Evolutionary conservation across 2,888 invertebrate species (phyloP), one percentile per base, ranked within the genome.

Genomic region (Agriotes lineatus): DNA sequence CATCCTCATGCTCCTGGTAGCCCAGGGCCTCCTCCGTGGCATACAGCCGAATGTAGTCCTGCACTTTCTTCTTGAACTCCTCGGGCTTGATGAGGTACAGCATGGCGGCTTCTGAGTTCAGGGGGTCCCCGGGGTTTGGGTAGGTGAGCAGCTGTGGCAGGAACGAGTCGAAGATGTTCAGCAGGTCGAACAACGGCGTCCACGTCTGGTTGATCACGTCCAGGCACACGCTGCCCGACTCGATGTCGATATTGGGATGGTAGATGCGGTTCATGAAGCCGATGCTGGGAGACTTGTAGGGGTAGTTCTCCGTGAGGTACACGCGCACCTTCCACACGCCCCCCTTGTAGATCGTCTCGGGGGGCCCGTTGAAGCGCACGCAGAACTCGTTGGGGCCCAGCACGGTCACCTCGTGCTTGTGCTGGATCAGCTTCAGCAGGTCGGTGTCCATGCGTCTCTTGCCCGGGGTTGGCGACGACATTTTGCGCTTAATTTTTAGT

Each of bases 191-290:
- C 69, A 99, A 88, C 67, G 99, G 98, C 68, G 99, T 99, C 99
- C 99, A 99, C 52, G 97, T 96, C 87, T 99, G 99, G 86, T 99
- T 99, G 82, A 99, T 99, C 72, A 99, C 99, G 87, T 99, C 99
- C 76, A 99, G 89, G 83, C 99, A 99, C 22, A 99, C 99, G 7
- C 99, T 99, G 62, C 99, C 99, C 20, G 94, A 99, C 70, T 98
- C 97, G 88, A 99, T 99, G 86, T 99, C 99, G 82, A 99, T 99
- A 86, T 99, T 99, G 60, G 99, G 99, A 87, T 99, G 99, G 87
- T 96, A 99, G 73, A 99, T 97, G 85, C 97, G 95, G 87, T 99
- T 99, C 93, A 98, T 97, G 86, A 99, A 99, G 59, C 98, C 99
- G 85, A 99, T 99, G 77, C 98, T 99, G 66, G 99, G 99, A 61